These are phyloP conservation scores for Urophycis tenuis DNA, from an alignment of 2,797 vertebrate genomes.

Conservation along the genomic window DNA sequence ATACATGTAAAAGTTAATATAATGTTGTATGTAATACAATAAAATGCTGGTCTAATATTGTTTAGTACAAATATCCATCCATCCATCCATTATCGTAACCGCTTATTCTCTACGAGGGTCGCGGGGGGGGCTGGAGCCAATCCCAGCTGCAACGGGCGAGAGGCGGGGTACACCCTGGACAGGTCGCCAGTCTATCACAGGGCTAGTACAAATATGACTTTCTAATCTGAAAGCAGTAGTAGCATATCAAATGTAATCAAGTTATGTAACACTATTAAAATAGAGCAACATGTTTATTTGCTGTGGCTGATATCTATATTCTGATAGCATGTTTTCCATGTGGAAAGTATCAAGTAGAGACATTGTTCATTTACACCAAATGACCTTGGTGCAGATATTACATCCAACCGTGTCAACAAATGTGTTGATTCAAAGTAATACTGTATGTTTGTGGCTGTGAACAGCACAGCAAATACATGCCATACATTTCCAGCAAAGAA, in stretches of 20 bases:
- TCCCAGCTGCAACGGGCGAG: too few relatives aligned
- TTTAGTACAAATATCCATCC: too few relatives aligned
- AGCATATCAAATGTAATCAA: not conserved
- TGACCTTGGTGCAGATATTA: conserved; percentile 40
- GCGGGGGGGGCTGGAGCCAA: too few relatives aligned
- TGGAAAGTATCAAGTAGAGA: conserved; percentile 24
- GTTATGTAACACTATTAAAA: conserved; percentile 25
- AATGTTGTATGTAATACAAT: not conserved
- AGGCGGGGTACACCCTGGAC: too few relatives aligned
- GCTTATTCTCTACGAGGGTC: too few relatives aligned
- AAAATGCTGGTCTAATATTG: not conserved
- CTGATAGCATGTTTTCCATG: conserved; percentile 31
- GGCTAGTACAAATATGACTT: not conserved
- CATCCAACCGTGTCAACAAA: conserved; percentile 9
- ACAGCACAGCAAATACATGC: not conserved
- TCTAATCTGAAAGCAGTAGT: not conserved
- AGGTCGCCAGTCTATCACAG: too few relatives aligned
- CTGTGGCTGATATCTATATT: conserved; percentile 26
- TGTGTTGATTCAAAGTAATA: too few relatives aligned
- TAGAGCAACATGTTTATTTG: conserved; percentile 21
- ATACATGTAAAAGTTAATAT: not conserved
- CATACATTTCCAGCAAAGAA: not conserved
- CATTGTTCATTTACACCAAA: conserved; percentile 3
- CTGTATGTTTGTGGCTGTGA: too few relatives aligned
- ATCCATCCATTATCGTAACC: too few relatives aligned